Evolutionary conservation across 2,797 vertebrate species (phyloP).

Genomic region (Poecilia gillii): DNA sequence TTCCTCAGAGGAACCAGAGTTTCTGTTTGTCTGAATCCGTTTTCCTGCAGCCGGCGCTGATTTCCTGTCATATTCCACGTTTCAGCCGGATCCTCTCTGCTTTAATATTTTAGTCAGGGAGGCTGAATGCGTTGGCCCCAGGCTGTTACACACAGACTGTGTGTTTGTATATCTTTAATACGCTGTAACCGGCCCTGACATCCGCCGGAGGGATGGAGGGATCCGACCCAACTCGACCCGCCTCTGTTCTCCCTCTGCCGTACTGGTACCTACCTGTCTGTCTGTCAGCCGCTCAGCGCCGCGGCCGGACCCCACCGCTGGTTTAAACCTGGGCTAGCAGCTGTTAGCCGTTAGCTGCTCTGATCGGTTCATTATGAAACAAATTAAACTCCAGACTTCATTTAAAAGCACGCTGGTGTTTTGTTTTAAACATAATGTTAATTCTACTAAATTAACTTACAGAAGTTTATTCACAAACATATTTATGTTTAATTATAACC

Average conservation of each 20-base stretch:
- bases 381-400: no score
- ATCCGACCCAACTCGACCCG: constrained; percentile 33
- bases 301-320: background rate
- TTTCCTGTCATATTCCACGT: constrained; percentile 25
- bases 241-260: constrained; percentile 16
- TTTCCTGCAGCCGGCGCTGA: constrained; percentile 6
- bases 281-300: background rate
- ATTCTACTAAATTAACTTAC: no score
- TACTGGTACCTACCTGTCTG: constrained; percentile 16
- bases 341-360: background rate
- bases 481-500: no score
- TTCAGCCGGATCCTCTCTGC: constrained; percentile 16
- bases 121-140: constrained; percentile 41
- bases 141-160: constrained; percentile 23
- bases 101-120: constrained; percentile 50
- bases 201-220: constrained; percentile 44
- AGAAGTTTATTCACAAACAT: no score
- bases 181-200: constrained; percentile 44
- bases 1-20: background rate
- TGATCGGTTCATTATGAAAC: no score
- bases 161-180: constrained; percentile 21
- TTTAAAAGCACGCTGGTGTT: no score
- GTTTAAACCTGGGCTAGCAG: background rate
- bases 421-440: no score
- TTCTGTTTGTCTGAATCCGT: background rate